A percentile compares a stretch with the other conserved stretches of the same genome.
These are phyloP conservation scores for Conomelus anceps DNA, from an alignment of 2,888 invertebrate species.

Conservation along the genomic window DNA sequence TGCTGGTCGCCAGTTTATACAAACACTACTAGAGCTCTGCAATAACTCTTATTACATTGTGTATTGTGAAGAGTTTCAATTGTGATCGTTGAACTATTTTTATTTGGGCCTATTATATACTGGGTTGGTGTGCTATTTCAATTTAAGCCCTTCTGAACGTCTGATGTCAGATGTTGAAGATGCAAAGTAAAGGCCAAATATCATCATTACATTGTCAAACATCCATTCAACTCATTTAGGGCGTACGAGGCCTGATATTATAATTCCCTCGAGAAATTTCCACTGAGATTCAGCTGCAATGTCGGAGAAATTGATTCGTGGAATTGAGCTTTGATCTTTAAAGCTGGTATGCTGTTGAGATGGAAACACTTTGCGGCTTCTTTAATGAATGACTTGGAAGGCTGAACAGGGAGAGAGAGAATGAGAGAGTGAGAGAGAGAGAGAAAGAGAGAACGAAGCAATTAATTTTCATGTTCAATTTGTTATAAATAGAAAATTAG, in stretches of 20 bases:
- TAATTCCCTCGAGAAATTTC: not conserved
- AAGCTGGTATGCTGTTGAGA: not conserved
- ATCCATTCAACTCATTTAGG: not conserved
- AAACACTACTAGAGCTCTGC: too few species aligned
- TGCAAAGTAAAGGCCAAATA: too few species aligned
- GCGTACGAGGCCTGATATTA: not conserved
- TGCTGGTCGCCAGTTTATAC: too few species aligned
- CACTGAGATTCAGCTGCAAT: not conserved
- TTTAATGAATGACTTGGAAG: not conserved
- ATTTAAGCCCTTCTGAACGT: not conserved
- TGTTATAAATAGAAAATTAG: too few species aligned
- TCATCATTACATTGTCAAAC: not conserved
- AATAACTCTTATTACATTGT: too few species aligned
- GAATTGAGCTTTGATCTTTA: not conserved
- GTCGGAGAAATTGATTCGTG: not conserved
- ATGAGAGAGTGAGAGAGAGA: too few species aligned
- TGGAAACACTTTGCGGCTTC: not conserved
- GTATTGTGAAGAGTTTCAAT: too few species aligned
- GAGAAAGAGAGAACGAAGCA: not conserved
- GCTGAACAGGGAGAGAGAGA: too few species aligned
- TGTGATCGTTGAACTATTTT: too few species aligned
- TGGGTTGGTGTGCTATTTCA: not conserved
- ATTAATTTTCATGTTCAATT: not conserved
- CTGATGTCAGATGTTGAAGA: not conserved
- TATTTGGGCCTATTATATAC: too few species aligned